Evolutionary conservation across 1,140 invertebrate genomes (phyloP).

Genomic region (Ostrea edulis): DNA sequence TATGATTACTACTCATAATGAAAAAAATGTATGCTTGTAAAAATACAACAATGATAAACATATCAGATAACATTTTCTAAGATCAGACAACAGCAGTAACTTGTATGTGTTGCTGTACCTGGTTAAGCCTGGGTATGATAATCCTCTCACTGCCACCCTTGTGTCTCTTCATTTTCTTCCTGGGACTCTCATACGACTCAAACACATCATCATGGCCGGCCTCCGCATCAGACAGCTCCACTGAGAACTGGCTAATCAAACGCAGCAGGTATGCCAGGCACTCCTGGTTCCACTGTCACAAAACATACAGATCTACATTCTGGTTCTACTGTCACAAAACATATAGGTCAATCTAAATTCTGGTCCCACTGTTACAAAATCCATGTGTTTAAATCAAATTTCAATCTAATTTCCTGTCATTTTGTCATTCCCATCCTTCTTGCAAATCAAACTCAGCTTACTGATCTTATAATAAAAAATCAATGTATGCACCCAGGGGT

Average conservation of each 20-base stretch:
- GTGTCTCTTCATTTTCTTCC: constrained; percentile 78
- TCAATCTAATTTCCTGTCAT: no score
- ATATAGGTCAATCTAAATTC: not conserved
- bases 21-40: no score
- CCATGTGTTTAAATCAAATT: no score
- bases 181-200: constrained; percentile 73
- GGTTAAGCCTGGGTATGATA: constrained; percentile 84
- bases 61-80: not conserved
- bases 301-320: not conserved
- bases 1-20: no score
- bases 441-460: no score
- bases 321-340: no score
- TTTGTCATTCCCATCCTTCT: no score
- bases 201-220: constrained; percentile 71
- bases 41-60: not conserved
- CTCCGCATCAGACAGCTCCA: constrained; percentile 79
- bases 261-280: constrained; percentile 92
- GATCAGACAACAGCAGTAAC: not conserved
- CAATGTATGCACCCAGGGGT: no score
- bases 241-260: constrained; percentile 89
- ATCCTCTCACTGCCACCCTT: constrained; percentile 82
- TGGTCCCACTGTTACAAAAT: no score
- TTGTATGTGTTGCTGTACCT: constrained; percentile 71
- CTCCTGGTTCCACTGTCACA: constrained; percentile 92
- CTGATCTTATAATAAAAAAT: no score